phyloP scores from a whole-genome alignment of 2,888 invertebrate species.

The Gari tellinella region DNA sequence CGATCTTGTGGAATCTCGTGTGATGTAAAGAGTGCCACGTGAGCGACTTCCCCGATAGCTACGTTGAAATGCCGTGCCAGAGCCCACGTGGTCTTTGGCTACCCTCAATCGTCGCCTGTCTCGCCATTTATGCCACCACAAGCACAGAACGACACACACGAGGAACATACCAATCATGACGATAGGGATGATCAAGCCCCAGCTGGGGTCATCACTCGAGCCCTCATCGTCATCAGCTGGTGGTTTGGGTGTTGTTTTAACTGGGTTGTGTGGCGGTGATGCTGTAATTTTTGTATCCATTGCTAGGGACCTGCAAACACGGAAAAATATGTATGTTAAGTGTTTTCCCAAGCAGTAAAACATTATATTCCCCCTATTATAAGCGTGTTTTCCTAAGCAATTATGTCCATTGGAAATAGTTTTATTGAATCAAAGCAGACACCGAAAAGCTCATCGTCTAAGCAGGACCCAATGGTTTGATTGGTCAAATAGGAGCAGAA shows the following conservation, averaged over 20 bases:
- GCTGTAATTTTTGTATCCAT: no score
- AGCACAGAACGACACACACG: constrained; percentile 60
- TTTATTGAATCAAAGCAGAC: no score
- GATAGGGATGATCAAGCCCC: constrained; percentile 69
- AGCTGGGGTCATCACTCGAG: constrained; percentile 51
- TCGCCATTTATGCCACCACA: constrained; percentile 71
- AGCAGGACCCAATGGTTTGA: no score
- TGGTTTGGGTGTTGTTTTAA: neutral
- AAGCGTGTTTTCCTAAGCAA: no score
- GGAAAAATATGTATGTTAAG: no score
- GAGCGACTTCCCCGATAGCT: constrained; percentile 46
- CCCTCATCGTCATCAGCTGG: neutral
- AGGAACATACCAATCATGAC: constrained; percentile 67
- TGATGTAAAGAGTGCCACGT: constrained; percentile 47
- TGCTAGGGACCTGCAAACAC: no score
- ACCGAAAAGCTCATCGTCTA: no score
- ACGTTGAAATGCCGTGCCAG: constrained; percentile 51
- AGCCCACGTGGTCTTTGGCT: constrained; percentile 25
- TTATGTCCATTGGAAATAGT: no score
- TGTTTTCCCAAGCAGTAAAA: no score
- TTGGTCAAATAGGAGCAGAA: no score
- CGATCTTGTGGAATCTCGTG: constrained; percentile 67
- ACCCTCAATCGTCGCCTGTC: constrained; percentile 53
- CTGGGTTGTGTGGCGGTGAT: no score
- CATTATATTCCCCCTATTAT: no score